Conservation (phyloP, 2,888 invertebrate genomes). For the Yponomeuta malinellus region DNA sequence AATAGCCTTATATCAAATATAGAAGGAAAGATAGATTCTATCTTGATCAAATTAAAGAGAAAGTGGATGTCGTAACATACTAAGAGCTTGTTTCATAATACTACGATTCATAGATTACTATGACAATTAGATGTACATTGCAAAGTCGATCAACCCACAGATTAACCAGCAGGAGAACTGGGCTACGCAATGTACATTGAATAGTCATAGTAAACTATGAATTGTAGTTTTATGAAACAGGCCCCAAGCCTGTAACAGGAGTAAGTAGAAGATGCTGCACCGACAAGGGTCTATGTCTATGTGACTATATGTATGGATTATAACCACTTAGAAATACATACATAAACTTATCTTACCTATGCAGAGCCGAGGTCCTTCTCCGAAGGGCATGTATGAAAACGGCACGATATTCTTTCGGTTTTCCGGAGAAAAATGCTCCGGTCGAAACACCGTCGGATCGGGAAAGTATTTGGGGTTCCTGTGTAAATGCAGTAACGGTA, state of each 20-base stretch:
- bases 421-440: conserved; percentile 21
- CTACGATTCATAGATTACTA: too few species aligned
- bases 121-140: too few species aligned
- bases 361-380: conserved; percentile 22
- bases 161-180: too few species aligned
- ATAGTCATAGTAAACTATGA: not conserved
- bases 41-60: too few species aligned
- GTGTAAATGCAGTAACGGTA: conserved; percentile 18
- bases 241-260: not conserved
- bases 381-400: conserved; percentile 21
- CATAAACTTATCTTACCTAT: conserved; percentile 19
- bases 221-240: conserved; percentile 1
- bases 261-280: not conserved
- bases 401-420: conserved; percentile 17
- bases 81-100: not conserved
- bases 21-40: too few species aligned
- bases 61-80: too few species aligned
- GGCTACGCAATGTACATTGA: too few species aligned
- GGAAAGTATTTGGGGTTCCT: conserved; percentile 19
- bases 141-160: too few species aligned
- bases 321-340: too few species aligned
- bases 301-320: too few species aligned
- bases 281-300: too few species aligned
- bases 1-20: too few species aligned
- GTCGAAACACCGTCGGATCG: conserved; percentile 20